These are phyloP conservation scores for Gnatocerus cornutus DNA, from an alignment of 2,888 invertebrate genomes.

Conservation along the genomic window DNA sequence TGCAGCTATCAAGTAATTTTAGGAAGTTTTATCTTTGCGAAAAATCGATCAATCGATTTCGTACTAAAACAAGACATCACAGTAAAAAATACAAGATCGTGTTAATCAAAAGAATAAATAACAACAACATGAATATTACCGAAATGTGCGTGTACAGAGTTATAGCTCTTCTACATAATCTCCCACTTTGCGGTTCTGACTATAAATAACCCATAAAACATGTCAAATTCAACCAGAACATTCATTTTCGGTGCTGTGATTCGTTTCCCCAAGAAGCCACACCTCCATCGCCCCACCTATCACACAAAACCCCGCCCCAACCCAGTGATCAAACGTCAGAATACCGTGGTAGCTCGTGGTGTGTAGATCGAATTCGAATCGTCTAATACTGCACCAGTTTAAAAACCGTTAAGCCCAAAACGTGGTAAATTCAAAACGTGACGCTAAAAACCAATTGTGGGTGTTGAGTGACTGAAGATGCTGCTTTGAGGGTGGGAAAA, in stretches of 20 bases:
- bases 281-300: constrained; percentile 58
- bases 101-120: constrained; percentile 63
- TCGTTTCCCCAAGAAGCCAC: constrained; percentile 59
- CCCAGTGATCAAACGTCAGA: constrained; percentile 63
- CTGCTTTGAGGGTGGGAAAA: constrained; percentile 49
- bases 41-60: constrained; percentile 36
- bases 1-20: no score
- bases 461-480: constrained; percentile 36
- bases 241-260: constrained; percentile 60
- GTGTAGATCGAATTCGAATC: constrained; percentile 63
- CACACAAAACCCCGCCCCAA: constrained; percentile 64
- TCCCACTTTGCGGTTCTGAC: constrained; percentile 61
- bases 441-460: constrained; percentile 10
- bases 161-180: constrained; percentile 43
- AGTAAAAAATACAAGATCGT: constrained; percentile 58
- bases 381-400: constrained; percentile 18
- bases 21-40: neutral
- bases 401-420: constrained; percentile 2
- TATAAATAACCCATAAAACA: constrained; percentile 68
- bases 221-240: constrained; percentile 63
- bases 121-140: constrained; percentile 60
- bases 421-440: neutral
- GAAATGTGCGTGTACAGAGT: constrained; percentile 49
- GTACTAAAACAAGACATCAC: constrained; percentile 66
- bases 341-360: constrained; percentile 65